Evolutionary conservation across 2,888 invertebrate species (phyloP).

Genomic region (Pyrochroa serraticornis): DNA sequence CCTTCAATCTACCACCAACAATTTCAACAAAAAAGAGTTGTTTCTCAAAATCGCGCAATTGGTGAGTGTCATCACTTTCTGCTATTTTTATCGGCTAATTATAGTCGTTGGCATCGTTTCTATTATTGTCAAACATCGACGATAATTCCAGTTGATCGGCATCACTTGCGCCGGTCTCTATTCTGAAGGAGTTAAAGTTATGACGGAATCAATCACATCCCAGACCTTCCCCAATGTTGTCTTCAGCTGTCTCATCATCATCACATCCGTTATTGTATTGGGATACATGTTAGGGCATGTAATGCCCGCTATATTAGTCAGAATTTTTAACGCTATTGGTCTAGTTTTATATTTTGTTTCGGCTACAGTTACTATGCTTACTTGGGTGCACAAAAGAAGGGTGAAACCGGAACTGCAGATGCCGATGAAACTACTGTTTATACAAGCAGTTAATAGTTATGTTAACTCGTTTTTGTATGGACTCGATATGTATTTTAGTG

Average conservation of each 20-base stretch:
- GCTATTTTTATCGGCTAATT: too few species aligned
- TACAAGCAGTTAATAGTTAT: conserved; percentile 36
- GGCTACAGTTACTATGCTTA: conserved; percentile 36
- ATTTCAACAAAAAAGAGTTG: conserved; percentile 39
- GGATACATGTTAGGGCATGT: conserved; percentile 46
- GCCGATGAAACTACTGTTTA: conserved; percentile 34
- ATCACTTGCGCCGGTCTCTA: conserved; percentile 44
- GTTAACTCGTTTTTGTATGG: conserved; percentile 41
- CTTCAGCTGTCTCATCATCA: conserved; percentile 46
- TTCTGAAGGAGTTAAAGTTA: conserved; percentile 40
- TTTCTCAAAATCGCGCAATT: conserved; percentile 42
- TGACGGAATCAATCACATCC: conserved; percentile 34
- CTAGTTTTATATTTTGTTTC: conserved; percentile 45
- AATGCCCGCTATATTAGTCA: conserved; percentile 46
- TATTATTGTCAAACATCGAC: too few species aligned
- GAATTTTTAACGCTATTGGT: conserved; percentile 47
- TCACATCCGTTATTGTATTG: conserved; percentile 46
- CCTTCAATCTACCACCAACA: conserved; percentile 28
- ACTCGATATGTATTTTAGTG: conserved; percentile 40
- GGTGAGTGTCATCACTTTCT: conserved; percentile 34
- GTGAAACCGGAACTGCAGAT: conserved; percentile 15
- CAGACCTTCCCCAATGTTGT: conserved; percentile 48
- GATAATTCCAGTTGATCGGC: conserved; percentile 40
- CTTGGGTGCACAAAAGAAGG: conserved; percentile 26
- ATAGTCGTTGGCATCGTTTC: background rate